A percentile compares a stretch with the other conserved stretches of the same genome.
These are phyloP conservation scores for Poeciliopsis paucimaculata DNA, from an alignment of 2,797 vertebrate species.

Conservation along the genomic window DNA sequence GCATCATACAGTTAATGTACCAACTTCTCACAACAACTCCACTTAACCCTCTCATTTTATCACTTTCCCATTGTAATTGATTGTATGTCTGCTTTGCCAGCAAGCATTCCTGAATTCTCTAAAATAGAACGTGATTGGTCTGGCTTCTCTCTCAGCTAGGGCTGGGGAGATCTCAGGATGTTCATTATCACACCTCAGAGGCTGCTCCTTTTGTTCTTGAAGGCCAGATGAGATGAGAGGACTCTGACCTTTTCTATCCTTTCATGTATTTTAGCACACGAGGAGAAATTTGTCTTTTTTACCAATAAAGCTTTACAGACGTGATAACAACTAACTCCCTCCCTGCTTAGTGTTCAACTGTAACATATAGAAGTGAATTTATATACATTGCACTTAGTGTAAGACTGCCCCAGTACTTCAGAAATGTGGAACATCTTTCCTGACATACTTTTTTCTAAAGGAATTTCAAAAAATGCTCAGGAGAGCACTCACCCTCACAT, in stretches of 20 bases:
- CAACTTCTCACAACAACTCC: not conserved
- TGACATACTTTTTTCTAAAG: constrained; percentile 56
- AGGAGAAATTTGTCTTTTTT: not conserved
- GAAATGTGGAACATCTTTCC: constrained; percentile 26
- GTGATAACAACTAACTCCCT: not conserved
- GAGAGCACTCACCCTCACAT: constrained; percentile 36
- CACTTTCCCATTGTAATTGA: constrained; percentile 31
- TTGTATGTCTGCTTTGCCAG: constrained; percentile 13
- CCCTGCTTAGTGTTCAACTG: not conserved
- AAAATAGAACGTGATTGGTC: constrained; percentile 57
- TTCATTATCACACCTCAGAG: constrained; percentile 57
- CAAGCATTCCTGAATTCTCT: constrained; percentile 40
- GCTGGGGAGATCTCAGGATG: constrained; percentile 24
- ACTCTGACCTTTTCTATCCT: not conserved
- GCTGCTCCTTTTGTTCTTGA: constrained; percentile 34
- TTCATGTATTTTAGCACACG: not conserved
- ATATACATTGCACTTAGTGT: not conserved
- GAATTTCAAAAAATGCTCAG: constrained; percentile 41
- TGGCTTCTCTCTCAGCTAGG: constrained; percentile 23
- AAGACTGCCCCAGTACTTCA: constrained; percentile 2
- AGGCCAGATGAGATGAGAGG: constrained; percentile 21
- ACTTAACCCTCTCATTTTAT: not conserved
- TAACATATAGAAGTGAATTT: not conserved
- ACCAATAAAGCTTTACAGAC: not conserved
- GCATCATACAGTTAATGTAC: not conserved